Percentiles rank a stretch among this genome's conserved stretches.
phyloP scores from a whole-genome alignment of 2,113 vertebrate species.

The Pycnonotus jocosus region DNA sequence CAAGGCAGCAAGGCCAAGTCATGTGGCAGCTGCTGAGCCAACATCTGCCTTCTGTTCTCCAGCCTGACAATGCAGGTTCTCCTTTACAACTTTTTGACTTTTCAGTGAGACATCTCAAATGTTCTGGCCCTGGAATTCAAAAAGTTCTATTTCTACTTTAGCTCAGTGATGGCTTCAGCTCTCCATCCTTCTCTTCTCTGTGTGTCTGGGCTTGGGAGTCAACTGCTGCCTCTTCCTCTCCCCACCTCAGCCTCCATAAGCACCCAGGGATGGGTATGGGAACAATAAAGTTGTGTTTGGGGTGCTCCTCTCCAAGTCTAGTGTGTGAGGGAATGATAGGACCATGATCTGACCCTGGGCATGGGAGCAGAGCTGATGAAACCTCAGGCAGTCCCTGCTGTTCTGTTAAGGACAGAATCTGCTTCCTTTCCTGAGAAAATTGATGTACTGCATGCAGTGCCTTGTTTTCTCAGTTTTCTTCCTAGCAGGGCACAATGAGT shows the following conservation, averaged over 20 bases:
- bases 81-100: background rate
- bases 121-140: background rate
- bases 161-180: background rate
- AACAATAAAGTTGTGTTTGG: background rate
- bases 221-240: background rate
- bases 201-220: background rate
- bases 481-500: background rate
- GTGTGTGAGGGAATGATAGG: fast-evolving
- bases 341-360: background rate
- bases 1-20: background rate
- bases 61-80: background rate
- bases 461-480: background rate
- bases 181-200: background rate
- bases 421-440: background rate
- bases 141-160: background rate
- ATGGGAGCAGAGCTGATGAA: background rate
- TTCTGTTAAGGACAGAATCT: background rate
- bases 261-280: background rate
- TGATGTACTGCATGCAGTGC: too few relatives aligned
- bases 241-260: background rate
- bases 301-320: background rate
- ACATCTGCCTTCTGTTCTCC: background rate
- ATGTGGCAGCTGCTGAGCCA: background rate
- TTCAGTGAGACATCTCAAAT: background rate
- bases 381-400: background rate